Base-by-base conservation (phyloP, 2,113 vertebrate species). In the Cariama cristata region DNA sequence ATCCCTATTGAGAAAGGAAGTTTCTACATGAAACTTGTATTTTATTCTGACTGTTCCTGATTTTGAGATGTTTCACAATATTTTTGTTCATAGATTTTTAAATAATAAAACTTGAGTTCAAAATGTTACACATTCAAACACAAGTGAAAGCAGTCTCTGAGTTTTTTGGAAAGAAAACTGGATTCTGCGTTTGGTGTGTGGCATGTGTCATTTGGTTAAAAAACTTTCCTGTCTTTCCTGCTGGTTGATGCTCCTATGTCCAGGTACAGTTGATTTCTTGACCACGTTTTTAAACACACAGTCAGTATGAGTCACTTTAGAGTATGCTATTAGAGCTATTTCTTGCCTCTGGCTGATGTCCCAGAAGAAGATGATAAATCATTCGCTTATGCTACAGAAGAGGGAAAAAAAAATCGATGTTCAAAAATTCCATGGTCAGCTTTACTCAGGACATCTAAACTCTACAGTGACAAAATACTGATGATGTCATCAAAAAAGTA, bases 341-440 rank as follows among this genome's bases (percentile, higher is more conserved):
- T 75, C 73, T 72, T 88, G 67, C 55, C 90, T 92, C 68, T 84
- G 22, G 90, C 44, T 79, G 89, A 72, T 85, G 67, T 86, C 95
- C 80, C 63, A 66, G 79, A 85, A 90, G 69, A 89, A 88, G 67
- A 88, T 64, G 62, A 93, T 91, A 97, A 96, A 97, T 95, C 89
- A 92, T 38, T 68, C 0, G 9, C 47, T 86, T 76, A 44, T 33
- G 30, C 55, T 86, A 62, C 64, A 89, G 68, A 94, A 63, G 11
- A 20, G 20, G 0, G 6, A 90, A 87, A 90, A 85, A 79, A 94
- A 88, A 94, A 97, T 90, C 68, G 44, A 93, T 95, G 69, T 44
- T 88, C 63, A 64, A 81, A 97, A 94, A 74, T 83, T 96, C 92
- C n/a, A n/a, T 14, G 93, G 93, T 96, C 96, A 96, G 93, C 93